Evolutionary conservation across 2,888 invertebrate species (phyloP), one percentile per base, ranked within the genome.

Genomic region (Orchesellides sinensis): DNA sequence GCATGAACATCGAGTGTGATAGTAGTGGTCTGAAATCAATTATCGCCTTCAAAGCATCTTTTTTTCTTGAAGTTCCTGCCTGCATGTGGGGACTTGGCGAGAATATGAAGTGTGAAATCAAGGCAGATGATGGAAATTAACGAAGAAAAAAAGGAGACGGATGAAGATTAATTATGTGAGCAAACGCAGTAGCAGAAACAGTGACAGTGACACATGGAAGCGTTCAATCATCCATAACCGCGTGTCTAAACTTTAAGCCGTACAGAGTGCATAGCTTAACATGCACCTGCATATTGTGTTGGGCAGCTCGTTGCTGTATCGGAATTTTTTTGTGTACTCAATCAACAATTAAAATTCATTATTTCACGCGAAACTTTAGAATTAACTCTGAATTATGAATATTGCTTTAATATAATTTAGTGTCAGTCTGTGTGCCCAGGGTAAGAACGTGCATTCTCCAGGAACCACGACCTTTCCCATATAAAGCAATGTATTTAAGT

Each of bases 111-210:
- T 40, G 40, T 40, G 40, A 40, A 40, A 40, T 40, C n/a, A 40
- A 40, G 40, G 40, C 40, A 40, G 40, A 40, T 40, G 40, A 40
- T 40, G 14, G 2, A 14, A 40, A 40, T 40, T 21, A 73, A 61
- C 40, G 59, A 59, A 21, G 17, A 40, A 59, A 47, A 63, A 63
- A 74, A 74, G 12, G 45, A 27, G 25, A 56, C n/a, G 35, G 74
- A 74, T 19, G 66, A 75, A 66, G 66, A 75, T 75, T 66, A 75
- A 75, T 75, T 65, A 66, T 27, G 27, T 12, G 12, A 56, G n/a
- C 4, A 75, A 75, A 45, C 29, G 65, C 66, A 56, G 75, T 75
- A 75, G 75, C 75, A 29, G 29, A 54, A n/a, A n/a, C n/a, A n/a
- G n/a, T n/a, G n/a, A 56, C 35, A 56, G 32, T 75, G 54, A 74